Evolutionary conservation across 2,113 vertebrate species (phyloP), one percentile per base, ranked within the genome.

Genomic region (rabbit (Oryctolagus cuniculus)): DNA sequence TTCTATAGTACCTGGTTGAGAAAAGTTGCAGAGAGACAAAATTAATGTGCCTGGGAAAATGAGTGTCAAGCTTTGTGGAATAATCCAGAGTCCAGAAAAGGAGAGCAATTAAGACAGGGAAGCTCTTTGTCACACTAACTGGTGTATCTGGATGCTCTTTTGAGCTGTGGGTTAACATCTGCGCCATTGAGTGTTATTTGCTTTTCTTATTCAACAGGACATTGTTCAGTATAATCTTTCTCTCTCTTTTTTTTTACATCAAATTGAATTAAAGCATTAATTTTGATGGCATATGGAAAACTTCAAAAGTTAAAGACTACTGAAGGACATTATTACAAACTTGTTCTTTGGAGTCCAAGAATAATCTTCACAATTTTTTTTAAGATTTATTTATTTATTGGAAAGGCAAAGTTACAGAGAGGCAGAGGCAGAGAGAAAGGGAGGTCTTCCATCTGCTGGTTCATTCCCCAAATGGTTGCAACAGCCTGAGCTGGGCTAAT

Each of bases 241-340:
- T 44, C 44, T 44, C 44, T 44, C 44, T 44, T 44, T 9, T 85
- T 90, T 74, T 73, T n/a, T 5, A 75, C 25, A 38, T 44, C 55
- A 49, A 75, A 87, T 29, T 69, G 75, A 94, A 49, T 74, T 80
- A 31, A 69, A 78, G 55, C 21, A 55, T 73, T 91, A 44, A 67
- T 92, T 95, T 95, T 69, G 31, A 55, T 38, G 69, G 11, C 64
- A 53, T 24, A 16, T 7, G 81, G 53, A 83, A 90, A 92, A 78
- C 63, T 78, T 81, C 21, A 66, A 74, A 96, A 27, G 10, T 80
- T 89, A 75, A 63, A 58, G 87, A 80, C 19, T 24, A 13, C 31
- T 85, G 17, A 89, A 75, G 69, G 34, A 70, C 72, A 15, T 64
- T 53, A 38, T 63, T 38, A 70, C 38, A 77, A 90, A 89, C 34